These are phyloP conservation scores for Onychostoma macrolepis DNA, from an alignment of 2,113 vertebrate genomes.

Conservation along the genomic window DNA sequence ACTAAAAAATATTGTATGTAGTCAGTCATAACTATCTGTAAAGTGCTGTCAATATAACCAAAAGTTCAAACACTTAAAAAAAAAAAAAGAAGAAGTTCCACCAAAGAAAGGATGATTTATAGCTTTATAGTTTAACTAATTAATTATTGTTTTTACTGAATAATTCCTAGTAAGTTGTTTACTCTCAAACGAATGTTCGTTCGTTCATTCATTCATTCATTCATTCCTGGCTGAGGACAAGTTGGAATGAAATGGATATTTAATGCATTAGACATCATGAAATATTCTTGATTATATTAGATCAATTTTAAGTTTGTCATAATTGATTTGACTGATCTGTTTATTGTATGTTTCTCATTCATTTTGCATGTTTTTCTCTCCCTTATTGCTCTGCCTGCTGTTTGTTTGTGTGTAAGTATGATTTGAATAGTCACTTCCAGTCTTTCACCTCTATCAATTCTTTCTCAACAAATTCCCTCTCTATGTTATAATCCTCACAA, in stretches of 20 bases:
- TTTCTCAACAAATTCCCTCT: not conserved
- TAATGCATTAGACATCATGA: not conserved
- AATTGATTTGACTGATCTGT: not conserved
- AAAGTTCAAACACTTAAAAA: not conserved
- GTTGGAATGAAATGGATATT: not conserved
- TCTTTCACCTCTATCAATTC: not conserved
- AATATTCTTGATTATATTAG: not conserved
- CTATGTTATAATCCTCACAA: not conserved
- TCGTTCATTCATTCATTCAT: too few relatives aligned
- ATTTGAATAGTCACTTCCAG: not conserved
- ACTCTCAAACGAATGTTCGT: too few relatives aligned
- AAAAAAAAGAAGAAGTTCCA: not conserved
- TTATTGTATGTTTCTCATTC: slow-evolving; percentile 19
- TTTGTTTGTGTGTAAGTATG: slow-evolving; percentile 47
- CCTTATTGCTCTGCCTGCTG: slow-evolving; percentile 37
- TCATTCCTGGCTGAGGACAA: not conserved
- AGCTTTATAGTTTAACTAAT: not conserved
- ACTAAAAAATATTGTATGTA: not conserved
- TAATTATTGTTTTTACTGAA: not conserved
- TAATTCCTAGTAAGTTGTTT: not conserved
- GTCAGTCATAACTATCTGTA: not conserved
- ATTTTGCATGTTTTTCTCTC: slow-evolving; percentile 35
- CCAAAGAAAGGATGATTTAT: not conserved
- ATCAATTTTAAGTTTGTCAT: not conserved
- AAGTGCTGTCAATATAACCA: not conserved